These are phyloP conservation scores for Globia sparganii DNA, from an alignment of 2,888 invertebrate species.

Conservation along the genomic window DNA sequence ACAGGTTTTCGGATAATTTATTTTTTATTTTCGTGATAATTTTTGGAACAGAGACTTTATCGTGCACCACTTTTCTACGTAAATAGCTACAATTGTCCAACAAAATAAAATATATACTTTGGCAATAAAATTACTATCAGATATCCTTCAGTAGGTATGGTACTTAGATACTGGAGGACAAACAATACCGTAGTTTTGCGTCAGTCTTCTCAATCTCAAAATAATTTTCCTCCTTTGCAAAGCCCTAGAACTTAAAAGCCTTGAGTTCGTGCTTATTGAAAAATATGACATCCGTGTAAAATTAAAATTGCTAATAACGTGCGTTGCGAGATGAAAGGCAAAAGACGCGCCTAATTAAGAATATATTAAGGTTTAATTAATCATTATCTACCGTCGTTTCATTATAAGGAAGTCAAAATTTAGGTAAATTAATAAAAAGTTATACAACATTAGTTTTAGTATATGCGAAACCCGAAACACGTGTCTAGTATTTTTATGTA, in stretches of 20 bases:
- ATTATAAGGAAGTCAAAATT: neutral
- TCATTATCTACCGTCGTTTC: neutral
- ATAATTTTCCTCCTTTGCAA: conserved; percentile 7
- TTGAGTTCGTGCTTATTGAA: conserved; percentile 16
- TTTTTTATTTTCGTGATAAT: neutral
- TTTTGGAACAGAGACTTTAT: neutral
- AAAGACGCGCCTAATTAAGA: conserved; percentile 12
- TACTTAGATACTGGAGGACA: neutral
- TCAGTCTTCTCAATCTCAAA: conserved; percentile 1
- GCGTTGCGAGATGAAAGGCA: neutral
- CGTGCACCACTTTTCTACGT: neutral
- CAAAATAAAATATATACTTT: conserved; percentile 1
- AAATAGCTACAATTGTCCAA: neutral
- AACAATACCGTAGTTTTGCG: neutral
- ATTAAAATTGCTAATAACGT: conserved; percentile 9
- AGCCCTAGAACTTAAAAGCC: neutral
- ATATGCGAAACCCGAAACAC: too few species aligned
- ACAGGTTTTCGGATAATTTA: neutral
- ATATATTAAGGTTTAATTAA: conserved; percentile 16
- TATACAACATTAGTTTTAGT: too few species aligned
- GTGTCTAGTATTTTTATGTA: too few species aligned
- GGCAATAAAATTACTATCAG: conserved; percentile 4
- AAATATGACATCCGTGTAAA: conserved; percentile 13
- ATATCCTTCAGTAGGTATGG: neutral
- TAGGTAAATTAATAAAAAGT: neutral